Base-by-base conservation (phyloP, 2,888 invertebrate species). In the Fissipunctia ypsillon region DNA sequence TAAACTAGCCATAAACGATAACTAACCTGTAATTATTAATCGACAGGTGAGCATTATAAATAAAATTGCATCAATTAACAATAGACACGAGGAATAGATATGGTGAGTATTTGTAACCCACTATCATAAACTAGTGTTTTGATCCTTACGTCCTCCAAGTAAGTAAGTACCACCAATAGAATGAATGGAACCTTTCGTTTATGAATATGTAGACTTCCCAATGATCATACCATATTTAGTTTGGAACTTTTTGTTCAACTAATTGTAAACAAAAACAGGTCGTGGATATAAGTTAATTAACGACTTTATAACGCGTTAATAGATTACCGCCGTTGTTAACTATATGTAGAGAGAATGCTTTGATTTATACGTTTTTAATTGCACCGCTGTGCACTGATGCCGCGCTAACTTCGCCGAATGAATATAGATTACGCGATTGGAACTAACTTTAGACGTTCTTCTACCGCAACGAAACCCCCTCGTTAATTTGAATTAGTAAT, bases 321-420 rank as follows among this genome's bases (percentile, higher is more conserved):
- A 82, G 79, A 83, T 82, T 83, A 79, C 81, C 75, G 77, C 65
- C 66, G 73, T 60, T 78, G 81, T 80, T 82, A 79, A 74, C 78
- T 76, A 80, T 79, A 79, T 69, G 74, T 78, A 76, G 71, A 75
- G 76, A 77, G 84, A 83, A 83, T 87, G 76, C 81, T 86, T 89
- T 94, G 93, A 94, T 93, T 93, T 91, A 94, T 94, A 89, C 86
- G 90, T 89, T 93, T 94, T 92, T 93, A 94, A 94, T 93, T 93
- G 90, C 91, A 86, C 71, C 78, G 80, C 78, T 80, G 80, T 84
- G 87, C 86, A 88, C 76, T 83, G 81, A 85, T 80, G 76, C 76
- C 75, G 80, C 73, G 79, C 74, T 76, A 85, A 87, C 86, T 87
- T 83, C 78, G 78, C 73, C 81, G 81, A 89, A 91, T 91, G 87